phyloP scores from a whole-genome alignment of 1,140 invertebrate species.

The Eupristina koningsbergeri region DNA sequence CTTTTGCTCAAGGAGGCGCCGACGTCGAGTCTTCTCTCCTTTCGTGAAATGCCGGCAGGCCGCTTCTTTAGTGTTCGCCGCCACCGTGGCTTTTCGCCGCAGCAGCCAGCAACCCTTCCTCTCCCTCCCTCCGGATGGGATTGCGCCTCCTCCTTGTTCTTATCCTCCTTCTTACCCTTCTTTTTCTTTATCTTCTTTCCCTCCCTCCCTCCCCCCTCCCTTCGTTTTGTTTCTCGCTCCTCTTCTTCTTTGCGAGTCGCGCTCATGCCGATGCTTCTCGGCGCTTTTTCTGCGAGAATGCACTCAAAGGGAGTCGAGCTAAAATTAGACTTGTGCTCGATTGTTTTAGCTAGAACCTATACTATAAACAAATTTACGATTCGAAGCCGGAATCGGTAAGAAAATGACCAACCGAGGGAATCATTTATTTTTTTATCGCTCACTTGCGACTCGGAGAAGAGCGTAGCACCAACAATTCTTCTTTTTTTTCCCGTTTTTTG shows the following conservation, averaged over 20 bases:
- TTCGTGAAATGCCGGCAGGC: constrained; percentile 20
- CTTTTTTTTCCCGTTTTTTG: too few relatives aligned
- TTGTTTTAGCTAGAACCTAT: constrained; percentile 39
- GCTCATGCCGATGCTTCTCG: neutral
- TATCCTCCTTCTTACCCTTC: neutral
- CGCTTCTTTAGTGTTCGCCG: constrained; percentile 30
- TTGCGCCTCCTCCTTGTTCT: constrained; percentile 13
- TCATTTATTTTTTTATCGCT: neutral
- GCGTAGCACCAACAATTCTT: too few relatives aligned
- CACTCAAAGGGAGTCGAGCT: constrained; percentile 30
- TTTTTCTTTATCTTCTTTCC: constrained; percentile 6
- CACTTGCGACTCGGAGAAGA: neutral
- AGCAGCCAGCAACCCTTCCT: neutral
- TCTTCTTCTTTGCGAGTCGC: neutral
- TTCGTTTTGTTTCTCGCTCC: neutral
- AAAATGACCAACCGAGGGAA: neutral
- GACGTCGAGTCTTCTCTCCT: constrained; percentile 17
- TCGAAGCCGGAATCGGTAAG: neutral
- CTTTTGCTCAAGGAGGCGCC: constrained; percentile 15
- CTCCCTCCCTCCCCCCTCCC: neutral
- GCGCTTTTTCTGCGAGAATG: constrained; percentile 28
- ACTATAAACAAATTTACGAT: constrained; percentile 28
- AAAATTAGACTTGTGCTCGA: constrained; percentile 30
- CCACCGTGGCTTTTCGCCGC: constrained; percentile 7
- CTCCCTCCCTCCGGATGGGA: neutral